Evolutionary conservation across 92 coral and sea anemone genomes (phyloP).

Genomic region (Siderastrea siderea): DNA sequence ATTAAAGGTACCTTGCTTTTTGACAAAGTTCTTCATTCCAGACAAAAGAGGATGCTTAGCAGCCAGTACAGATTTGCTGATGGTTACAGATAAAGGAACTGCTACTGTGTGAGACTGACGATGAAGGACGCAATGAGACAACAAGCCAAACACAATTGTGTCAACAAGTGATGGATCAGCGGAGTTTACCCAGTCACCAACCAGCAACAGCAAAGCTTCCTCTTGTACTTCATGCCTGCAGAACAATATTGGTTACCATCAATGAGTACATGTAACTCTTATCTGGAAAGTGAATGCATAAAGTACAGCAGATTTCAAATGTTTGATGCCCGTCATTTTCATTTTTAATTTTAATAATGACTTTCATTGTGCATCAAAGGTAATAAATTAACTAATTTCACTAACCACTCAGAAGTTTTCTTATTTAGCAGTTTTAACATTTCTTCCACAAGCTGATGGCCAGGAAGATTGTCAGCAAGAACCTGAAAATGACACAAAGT

Average conservation of each 20-base stretch:
- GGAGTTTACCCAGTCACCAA: slow-evolving; percentile 38
- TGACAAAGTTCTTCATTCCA: slow-evolving; percentile 72
- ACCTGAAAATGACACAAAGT: slow-evolving; percentile 16
- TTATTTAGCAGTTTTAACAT: slow-evolving; percentile 75
- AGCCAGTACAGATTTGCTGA: slow-evolving; percentile 62
- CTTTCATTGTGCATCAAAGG: no score
- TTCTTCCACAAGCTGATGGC: slow-evolving; percentile 68
- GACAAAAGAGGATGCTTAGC: slow-evolving; percentile 65
- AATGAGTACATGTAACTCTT: no score
- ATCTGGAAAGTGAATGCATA: no score
- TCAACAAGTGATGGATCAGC: slow-evolving; percentile 55
- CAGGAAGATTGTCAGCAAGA: slow-evolving; percentile 60
- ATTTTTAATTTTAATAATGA: no score
- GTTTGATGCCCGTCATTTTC: no score
- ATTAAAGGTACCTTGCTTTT: slow-evolving; percentile 60
- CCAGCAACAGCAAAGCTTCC: slow-evolving; percentile 66
- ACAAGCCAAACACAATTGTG: slow-evolving; percentile 68
- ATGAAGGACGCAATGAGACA: slow-evolving; percentile 54
- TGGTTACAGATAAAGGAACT: slow-evolving; percentile 36
- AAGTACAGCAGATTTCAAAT: no score
- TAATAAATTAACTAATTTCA: not conserved
- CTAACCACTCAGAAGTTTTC: slow-evolving; percentile 76
- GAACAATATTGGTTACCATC: not conserved
- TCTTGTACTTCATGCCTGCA: slow-evolving; percentile 75
- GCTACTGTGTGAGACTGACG: slow-evolving; percentile 49